These are phyloP conservation scores for Xiphophorus maculatus DNA, from an alignment of 2,113 vertebrate genomes.

Conservation along the genomic window DNA sequence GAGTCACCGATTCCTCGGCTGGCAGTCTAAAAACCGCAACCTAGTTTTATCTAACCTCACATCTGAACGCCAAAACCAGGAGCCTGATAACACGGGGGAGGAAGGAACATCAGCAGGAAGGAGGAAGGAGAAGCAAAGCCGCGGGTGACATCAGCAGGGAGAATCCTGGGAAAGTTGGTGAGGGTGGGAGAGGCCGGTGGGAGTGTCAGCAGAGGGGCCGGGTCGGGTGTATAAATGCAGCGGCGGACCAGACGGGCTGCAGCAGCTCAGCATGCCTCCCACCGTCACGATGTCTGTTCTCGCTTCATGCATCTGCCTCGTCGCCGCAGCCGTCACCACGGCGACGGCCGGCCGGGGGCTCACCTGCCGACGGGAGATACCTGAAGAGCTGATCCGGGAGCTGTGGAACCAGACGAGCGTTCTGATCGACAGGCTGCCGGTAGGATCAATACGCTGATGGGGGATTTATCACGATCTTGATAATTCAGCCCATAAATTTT, in stretches of 20 bases:
- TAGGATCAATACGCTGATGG: conserved; percentile 28
- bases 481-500: no score
- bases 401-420: conserved; percentile 46
- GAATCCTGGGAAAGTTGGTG: conserved; percentile 32
- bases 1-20: conserved; percentile 21
- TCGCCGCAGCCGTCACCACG: background rate
- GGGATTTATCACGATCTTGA: no score
- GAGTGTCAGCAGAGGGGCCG: background rate
- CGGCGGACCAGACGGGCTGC: background rate
- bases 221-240: conserved; percentile 50
- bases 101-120: background rate
- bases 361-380: conserved; percentile 48
- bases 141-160: conserved; percentile 13
- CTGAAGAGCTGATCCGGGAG: conserved; percentile 35
- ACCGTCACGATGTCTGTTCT: conserved; percentile 27
- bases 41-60: conserved; percentile 54
- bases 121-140: background rate
- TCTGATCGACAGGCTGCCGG: conserved; percentile 56
- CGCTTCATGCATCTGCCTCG: conserved; percentile 26
- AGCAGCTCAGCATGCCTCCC: conserved; percentile 43
- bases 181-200: background rate
- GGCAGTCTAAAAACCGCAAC: conserved; percentile 25
- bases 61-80: conserved; percentile 41
- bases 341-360: background rate
- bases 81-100: background rate